These are phyloP conservation scores for Escarpia spicata DNA, from an alignment of 2,888 invertebrate genomes.

Conservation along the genomic window DNA sequence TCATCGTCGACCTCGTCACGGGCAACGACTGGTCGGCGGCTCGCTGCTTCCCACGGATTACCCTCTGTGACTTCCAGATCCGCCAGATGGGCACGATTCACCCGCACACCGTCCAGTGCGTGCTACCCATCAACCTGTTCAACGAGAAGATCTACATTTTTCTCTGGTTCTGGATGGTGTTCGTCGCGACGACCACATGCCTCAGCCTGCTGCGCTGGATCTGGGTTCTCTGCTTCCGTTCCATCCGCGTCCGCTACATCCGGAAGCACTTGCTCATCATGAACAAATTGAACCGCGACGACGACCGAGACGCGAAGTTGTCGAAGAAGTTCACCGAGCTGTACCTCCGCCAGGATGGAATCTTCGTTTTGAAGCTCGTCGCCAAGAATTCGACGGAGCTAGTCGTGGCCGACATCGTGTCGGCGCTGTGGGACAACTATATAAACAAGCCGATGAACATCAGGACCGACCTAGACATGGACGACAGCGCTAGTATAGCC, in stretches of 20 bases:
- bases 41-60: slow-evolving; percentile 63
- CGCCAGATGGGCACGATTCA: slow-evolving; percentile 66
- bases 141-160: slow-evolving; percentile 66
- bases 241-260: slow-evolving; percentile 64
- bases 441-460: slow-evolving; percentile 43
- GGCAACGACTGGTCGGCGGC: slow-evolving; percentile 62
- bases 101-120: slow-evolving; percentile 66
- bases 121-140: slow-evolving; percentile 56
- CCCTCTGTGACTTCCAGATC: slow-evolving; percentile 65
- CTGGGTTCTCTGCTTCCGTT: slow-evolving; percentile 63
- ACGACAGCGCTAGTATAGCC: slow-evolving; percentile 35
- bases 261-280: slow-evolving; percentile 67
- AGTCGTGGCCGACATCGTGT: slow-evolving; percentile 47
- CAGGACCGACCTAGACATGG: slow-evolving; percentile 34
- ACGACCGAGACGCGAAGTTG: slow-evolving; percentile 44
- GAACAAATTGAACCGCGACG: slow-evolving; percentile 50
- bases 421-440: slow-evolving; percentile 48
- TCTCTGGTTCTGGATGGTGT: slow-evolving; percentile 69
- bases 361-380: slow-evolving; percentile 46
- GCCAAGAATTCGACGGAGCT: slow-evolving; percentile 49
- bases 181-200: slow-evolving; percentile 65
- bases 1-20: slow-evolving; percentile 65
- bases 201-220: slow-evolving; percentile 67
- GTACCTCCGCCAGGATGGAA: slow-evolving; percentile 46
- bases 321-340: slow-evolving; percentile 47